Conservation (phyloP, 2,888 invertebrate genomes). For the Drosophila kambysellisi region DNA sequence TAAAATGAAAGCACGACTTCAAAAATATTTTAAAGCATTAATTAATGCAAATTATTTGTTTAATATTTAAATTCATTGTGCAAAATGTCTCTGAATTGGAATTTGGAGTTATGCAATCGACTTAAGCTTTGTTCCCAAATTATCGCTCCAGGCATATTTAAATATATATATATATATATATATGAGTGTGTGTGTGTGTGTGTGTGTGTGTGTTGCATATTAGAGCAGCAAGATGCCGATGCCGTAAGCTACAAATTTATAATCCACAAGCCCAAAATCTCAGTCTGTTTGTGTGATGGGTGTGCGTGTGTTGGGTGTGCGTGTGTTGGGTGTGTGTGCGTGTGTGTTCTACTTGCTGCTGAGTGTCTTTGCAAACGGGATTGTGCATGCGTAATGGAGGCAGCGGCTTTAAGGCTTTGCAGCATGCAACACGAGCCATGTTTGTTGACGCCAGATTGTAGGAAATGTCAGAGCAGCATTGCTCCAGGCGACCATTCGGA, state of each 20-base stretch:
- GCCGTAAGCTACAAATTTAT: constrained; percentile 30
- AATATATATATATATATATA: neutral
- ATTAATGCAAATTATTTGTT: neutral
- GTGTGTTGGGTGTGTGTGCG: constrained; percentile 13
- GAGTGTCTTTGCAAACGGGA: constrained; percentile 36
- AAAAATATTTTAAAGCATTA: neutral
- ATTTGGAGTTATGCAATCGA: neutral
- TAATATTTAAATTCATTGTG: neutral
- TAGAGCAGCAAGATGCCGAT: constrained; percentile 7
- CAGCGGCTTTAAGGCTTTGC: neutral
- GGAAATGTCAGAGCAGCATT: neutral
- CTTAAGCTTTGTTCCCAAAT: neutral
- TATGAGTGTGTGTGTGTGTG: too few species aligned
- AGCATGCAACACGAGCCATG: neutral
- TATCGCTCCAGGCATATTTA: neutral
- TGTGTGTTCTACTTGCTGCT: constrained; percentile 20
- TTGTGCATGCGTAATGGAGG: constrained; percentile 8
- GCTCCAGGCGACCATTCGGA: neutral
- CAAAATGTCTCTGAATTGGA: neutral
- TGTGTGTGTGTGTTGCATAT: neutral
- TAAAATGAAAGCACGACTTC: neutral
- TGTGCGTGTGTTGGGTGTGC: neutral
- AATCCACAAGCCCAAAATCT: constrained; percentile 14
- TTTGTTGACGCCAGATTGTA: constrained; percentile 13
- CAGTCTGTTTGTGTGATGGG: neutral